Conservation (phyloP, 2,797 vertebrate species). For the Aplochiton taeniatus region DNA sequence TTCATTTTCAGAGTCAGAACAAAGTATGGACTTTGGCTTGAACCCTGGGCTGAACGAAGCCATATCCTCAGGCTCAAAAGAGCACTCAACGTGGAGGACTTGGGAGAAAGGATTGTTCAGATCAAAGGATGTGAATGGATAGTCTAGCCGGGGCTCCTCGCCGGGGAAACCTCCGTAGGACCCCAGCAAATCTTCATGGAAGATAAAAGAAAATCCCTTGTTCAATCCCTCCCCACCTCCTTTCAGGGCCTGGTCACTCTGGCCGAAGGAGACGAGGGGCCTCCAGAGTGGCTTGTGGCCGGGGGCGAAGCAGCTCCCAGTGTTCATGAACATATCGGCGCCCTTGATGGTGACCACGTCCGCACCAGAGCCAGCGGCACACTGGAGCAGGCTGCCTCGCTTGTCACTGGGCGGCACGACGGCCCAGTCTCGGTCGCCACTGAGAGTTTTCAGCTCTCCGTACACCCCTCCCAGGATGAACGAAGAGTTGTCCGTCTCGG, state of each 20-base stretch:
- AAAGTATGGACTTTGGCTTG: constrained; percentile 97
- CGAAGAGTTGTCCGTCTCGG: constrained; percentile 86
- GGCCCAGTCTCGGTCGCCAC: constrained; percentile 90
- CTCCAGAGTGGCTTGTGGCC: constrained; percentile 95
- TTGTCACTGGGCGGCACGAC: constrained; percentile 83
- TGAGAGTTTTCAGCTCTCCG: constrained; percentile 91
- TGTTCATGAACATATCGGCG: constrained; percentile 95
- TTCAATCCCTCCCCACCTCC: constrained; percentile 88
- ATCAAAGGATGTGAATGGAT: constrained; percentile 95
- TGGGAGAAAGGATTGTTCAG: constrained; percentile 97
- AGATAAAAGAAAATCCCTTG: constrained; percentile 98
- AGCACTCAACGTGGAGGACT: constrained; percentile 98
- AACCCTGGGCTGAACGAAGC: constrained; percentile 94
- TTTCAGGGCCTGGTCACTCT: constrained; percentile 84
- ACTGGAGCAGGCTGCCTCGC: constrained; percentile 86
- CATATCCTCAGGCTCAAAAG: constrained; percentile 97
- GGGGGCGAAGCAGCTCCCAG: constrained; percentile 91
- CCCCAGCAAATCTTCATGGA: constrained; percentile 99
- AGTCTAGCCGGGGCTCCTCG: constrained; percentile 93
- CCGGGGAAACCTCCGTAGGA: constrained; percentile 88
- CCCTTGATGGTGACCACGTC: constrained; percentile 95
- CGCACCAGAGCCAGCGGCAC: constrained; percentile 80
- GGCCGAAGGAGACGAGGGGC: constrained; percentile 91
- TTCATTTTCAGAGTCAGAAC: constrained; percentile 93
- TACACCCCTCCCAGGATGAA: constrained; percentile 98